Evolutionary conservation across 2,113 vertebrate species (phyloP), one percentile per base, ranked within the genome.

Genomic region (Chunga burmeisteri): DNA sequence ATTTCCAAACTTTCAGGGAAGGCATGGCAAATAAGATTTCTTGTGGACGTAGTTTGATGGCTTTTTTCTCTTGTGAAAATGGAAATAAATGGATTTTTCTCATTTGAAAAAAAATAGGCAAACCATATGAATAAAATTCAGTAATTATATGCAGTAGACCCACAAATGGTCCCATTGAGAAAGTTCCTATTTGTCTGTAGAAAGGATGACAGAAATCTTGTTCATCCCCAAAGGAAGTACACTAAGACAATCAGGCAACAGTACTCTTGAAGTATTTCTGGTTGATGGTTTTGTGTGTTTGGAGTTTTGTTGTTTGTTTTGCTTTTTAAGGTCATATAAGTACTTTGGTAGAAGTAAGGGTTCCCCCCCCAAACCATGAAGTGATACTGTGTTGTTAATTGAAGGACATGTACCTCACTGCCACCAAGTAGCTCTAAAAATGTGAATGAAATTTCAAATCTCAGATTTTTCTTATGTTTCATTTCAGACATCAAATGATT

Each of bases 351-450:
- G 7, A 78, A 38, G 6, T 16, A 46, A 49, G 2, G 14, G 1
- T 4, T 5, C 8, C 19, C 1, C 1, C 0, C 2, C 5, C 1
- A 22, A 30, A 78, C 17, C 4, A 29, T 1, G 1, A 30, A 46
- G 14, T 14, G 13, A 26, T 50, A 29, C 2, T 12, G 6, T 49
- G 10, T 8, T 68, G 16, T 49, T 68, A 19, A 34, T 7, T 66
- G 30, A 81, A 94, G 30, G 16, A 19, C 7, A 5, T 13, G 7
- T 4, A 68, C 42, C 13, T 80, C 29, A 10, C 10, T 88, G 34
- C n/a, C 22, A 46, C 27, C 25, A 44, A 58, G 16, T 23, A 86
- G 19, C 22, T 88, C 11, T 10, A 56, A 63, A 68, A 14, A 38
- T 30, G 20, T 50, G 59, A 71, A 53, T 6, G 4, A 63, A n/a